Evolutionary conservation across 2,113 vertebrate species (phyloP), one percentile per base, ranked within the genome.

Genomic region (Pleuronectes platessa): DNA sequence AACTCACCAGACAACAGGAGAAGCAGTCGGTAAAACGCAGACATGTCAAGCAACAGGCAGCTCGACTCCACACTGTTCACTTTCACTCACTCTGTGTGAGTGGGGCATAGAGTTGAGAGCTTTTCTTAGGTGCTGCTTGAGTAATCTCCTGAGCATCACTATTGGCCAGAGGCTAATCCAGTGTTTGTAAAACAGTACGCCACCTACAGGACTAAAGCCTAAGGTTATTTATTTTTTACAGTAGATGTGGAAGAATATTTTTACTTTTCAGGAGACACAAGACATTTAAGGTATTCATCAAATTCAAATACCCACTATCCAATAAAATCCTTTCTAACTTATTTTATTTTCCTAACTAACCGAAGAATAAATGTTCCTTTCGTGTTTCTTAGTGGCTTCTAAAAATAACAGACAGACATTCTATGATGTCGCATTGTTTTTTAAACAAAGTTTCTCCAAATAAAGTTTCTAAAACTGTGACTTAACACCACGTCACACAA

Each of bases 1-100:
- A 35, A 58, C 92, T 91, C 76, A 95, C 94, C 93, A 85, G 87
- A 89, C 5, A 94, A 65, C 8, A 94, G 76, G 20, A 95, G 84
- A 70, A 94, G 74, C 26, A 87, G 81, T 61, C 82, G 21, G 75
- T 78, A 78, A 75, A 93, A 79, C 7, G 62, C 68, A 77, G 86
- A 51, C 93, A 94, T 94, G 85, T 37, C 31, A 53, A 42, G 64
- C 61, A 84, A 85, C 71, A 86, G 78, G 70, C 60, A 18, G 61
- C 67, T 69, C 64, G 75, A 47, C 37, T 65, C 24, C 79, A 67
- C 58, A 59, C 15, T 61, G 61, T 47, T 75, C 78, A 55, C 67
- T 81, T 35, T 66, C 60, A 63, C 68, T 20, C 47, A 2, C 17
- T 17, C 15, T 7, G 47, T 51, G 17, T 5, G 47, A 51, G 47